A percentile compares a stretch with the other conserved stretches of the same genome.
These are phyloP conservation scores for Pachyrhynchus sulphureomaculatus DNA, from an alignment of 1,140 invertebrate species.

Conservation along the genomic window DNA sequence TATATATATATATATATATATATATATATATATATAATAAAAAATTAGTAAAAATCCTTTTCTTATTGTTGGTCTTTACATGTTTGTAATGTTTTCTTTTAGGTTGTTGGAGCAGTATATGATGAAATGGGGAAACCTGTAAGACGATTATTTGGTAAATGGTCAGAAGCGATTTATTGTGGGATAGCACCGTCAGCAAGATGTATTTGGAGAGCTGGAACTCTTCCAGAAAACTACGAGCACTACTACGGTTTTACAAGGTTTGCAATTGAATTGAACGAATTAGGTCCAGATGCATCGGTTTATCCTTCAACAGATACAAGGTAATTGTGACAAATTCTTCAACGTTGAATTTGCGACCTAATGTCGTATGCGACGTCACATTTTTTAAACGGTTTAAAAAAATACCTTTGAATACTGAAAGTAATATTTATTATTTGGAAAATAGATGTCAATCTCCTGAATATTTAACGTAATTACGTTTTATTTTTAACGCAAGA, in stretches of 20 bases:
- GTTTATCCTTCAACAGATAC: slow-evolving; percentile 75
- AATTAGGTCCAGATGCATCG: slow-evolving; percentile 66
- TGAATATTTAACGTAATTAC: too few species aligned
- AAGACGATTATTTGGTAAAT: slow-evolving; percentile 72
- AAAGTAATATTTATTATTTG: too few species aligned
- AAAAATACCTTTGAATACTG: too few species aligned
- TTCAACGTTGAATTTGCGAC: neutral
- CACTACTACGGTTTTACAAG: slow-evolving; percentile 83
- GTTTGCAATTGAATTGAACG: slow-evolving; percentile 85
- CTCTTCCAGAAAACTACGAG: slow-evolving; percentile 78
- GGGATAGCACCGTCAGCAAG: slow-evolving; percentile 69
- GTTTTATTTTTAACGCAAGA: too few species aligned
- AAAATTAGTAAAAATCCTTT: too few species aligned
- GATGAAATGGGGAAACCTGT: slow-evolving; percentile 62
- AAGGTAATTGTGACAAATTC: slow-evolving; percentile 42
- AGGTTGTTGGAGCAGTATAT: slow-evolving; percentile 67
- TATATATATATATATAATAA: too few species aligned
- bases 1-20: too few species aligned
- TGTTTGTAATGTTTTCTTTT: too few species aligned
- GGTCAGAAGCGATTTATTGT: slow-evolving; percentile 80
- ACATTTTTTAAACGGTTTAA: too few species aligned
- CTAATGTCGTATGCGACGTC: neutral
- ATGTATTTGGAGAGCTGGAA: slow-evolving; percentile 77
- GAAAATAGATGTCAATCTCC: too few species aligned
- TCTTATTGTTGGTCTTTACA: too few species aligned